Base-by-base conservation (phyloP, 1,140 invertebrate species). In the Tenebrio molitor region DNA sequence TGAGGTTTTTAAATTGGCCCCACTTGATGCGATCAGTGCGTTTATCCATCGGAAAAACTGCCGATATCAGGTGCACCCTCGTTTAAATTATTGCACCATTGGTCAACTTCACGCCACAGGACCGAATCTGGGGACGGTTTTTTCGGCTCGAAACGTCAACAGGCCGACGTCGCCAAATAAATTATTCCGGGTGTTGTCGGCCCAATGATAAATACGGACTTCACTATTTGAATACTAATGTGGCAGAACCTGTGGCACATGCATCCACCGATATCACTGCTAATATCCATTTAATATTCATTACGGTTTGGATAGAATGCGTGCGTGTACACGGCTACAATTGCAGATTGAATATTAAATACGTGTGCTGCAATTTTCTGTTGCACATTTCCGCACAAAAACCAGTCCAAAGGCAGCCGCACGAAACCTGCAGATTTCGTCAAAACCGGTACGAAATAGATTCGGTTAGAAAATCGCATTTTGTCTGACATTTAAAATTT, bases 201-300 rank as follows among this genome's bases (percentile, higher is more conserved):
- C 8, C 21, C 25, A 29, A 33, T 58, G 50, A 58, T 58, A 58
- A 58, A 58, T 58, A 58, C 50, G n/a, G 23, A 58, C 14, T 15
- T 16, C 23, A 58, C 50, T 58, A 58, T 58, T 58, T 58, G 50
- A 58, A 58, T 58, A 58, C 50, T 58, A 58, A 58, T 58, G 50
- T 58, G 50, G 50, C 50, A 58, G 50, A 58, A 58, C 50, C 50
- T 58, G 50, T 58, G 23, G 50, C 50, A 58, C 50, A 58, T 25
- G 50, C 50, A 58, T 53, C 23, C 23, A 29, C 50, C 50, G 29
- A 58, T 58, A 58, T 58, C 50, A 58, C 50, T 58, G 50, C 50
- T 58, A 58, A 58, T 58, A 58, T 58, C 50, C 50, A 58, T 58
- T 58, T 58, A 58, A 58, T 58, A 58, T 58, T 58, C 50, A 58